A percentile compares a stretch with the other conserved stretches of the same genome.
phyloP scores from a whole-genome alignment of 2,888 invertebrate genomes.

The Epinotia demarniana region DNA sequence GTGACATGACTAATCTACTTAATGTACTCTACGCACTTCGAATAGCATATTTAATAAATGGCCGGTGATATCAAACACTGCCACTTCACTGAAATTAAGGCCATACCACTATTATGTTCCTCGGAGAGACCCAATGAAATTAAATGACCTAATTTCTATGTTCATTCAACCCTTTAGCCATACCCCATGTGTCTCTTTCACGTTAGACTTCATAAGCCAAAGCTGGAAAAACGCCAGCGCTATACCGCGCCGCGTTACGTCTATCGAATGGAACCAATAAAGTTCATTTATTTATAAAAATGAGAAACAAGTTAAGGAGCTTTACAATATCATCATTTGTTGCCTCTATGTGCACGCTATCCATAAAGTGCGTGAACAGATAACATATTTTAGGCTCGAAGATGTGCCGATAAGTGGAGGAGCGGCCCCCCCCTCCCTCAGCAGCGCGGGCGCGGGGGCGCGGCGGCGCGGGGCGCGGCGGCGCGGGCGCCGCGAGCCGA shows the following conservation, averaged over 20 bases:
- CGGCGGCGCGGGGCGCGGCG: constrained; percentile 54
- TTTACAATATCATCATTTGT: constrained; percentile 16
- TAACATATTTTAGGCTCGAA: constrained; percentile 56
- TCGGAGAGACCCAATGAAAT: too few species aligned
- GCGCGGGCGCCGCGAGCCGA: constrained; percentile 64
- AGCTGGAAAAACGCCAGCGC: not conserved
- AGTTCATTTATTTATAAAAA: not conserved
- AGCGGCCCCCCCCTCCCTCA: constrained; percentile 52
- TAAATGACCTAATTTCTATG: not conserved
- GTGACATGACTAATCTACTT: too few species aligned
- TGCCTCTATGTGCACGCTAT: constrained; percentile 23
- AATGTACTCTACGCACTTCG: too few species aligned
- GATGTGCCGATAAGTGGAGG: constrained; percentile 78
- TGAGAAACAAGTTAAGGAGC: not conserved
- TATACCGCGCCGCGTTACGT: too few species aligned
- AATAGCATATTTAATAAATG: too few species aligned
- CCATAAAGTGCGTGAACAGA: constrained; percentile 45
- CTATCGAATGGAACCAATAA: not conserved
- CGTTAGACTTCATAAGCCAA: not conserved
- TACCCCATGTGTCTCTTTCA: not conserved
- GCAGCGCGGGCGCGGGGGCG: constrained; percentile 55
- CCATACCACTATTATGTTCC: too few species aligned
- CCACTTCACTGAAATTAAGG: too few species aligned
- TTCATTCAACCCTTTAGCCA: not conserved
- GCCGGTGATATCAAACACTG: too few species aligned